Evolutionary conservation across 2,113 vertebrate species (phyloP).

Genomic region (Sapayoa aenigma): DNA sequence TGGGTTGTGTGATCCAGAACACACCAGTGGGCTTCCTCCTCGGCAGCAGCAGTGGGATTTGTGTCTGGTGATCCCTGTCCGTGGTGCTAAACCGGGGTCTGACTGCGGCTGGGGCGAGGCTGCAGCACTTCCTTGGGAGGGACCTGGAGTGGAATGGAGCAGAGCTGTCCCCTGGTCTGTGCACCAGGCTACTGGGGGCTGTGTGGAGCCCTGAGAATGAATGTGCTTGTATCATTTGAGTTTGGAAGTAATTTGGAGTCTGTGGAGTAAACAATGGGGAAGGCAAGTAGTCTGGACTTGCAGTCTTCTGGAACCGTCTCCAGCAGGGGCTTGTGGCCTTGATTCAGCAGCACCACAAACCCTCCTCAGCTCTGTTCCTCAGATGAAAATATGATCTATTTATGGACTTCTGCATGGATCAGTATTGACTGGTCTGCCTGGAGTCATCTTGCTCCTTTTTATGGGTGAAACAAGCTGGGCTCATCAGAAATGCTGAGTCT

Average conservation of each 20-base stretch:
- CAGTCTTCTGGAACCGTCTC: background rate
- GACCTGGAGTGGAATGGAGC: fast-evolving
- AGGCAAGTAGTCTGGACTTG: background rate
- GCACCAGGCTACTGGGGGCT: background rate
- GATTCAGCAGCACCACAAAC: background rate
- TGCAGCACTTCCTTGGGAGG: background rate
- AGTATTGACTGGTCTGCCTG: background rate
- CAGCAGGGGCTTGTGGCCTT: background rate
- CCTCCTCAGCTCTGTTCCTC: background rate
- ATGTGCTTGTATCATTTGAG: background rate
- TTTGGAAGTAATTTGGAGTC: background rate
- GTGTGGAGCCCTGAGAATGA: background rate
- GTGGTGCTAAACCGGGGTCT: background rate
- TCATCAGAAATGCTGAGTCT: background rate
- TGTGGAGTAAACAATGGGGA: background rate
- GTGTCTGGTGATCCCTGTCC: background rate
- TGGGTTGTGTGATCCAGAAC: background rate
- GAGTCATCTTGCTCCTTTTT: background rate
- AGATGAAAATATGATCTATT: background rate
- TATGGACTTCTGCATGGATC: background rate
- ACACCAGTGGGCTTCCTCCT: background rate
- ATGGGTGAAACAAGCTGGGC: background rate
- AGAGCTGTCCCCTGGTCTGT: background rate
- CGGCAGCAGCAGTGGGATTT: fast-evolving
- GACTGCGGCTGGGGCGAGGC: fast-evolving